Conservation (phyloP, 2,888 invertebrate genomes). For the Teleiodes luculella region DNA sequence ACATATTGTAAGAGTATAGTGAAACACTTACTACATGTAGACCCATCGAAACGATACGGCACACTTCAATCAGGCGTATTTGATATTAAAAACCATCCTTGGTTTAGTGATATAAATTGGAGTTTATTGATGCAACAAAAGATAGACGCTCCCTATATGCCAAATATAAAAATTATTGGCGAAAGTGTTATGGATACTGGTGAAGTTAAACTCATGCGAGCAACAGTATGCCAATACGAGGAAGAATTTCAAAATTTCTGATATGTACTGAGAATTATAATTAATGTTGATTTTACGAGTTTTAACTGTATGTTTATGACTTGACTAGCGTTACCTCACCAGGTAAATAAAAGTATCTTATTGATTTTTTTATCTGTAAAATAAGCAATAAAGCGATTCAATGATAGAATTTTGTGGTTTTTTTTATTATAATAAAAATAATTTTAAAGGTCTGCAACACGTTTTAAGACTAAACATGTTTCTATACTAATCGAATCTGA, state of each 20-base stretch:
- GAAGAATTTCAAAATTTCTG: constrained; percentile 84
- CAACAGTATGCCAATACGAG: constrained; percentile 71
- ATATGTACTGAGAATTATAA: too few species aligned
- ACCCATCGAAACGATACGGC: constrained; percentile 82
- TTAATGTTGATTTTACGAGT: too few species aligned
- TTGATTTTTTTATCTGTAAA: too few species aligned
- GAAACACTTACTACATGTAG: constrained; percentile 84
- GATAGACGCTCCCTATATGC: constrained; percentile 80
- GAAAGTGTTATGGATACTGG: constrained; percentile 82
- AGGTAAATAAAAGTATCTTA: too few species aligned
- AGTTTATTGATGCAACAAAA: constrained; percentile 86
- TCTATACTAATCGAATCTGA: too few species aligned
- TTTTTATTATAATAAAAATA: too few species aligned
- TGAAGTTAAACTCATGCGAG: constrained; percentile 63
- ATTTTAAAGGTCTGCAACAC: too few species aligned
- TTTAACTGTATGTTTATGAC: too few species aligned
- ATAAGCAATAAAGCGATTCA: too few species aligned
- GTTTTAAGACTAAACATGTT: too few species aligned
- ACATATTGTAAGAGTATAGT: constrained; percentile 88
- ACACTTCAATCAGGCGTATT: constrained; percentile 91
- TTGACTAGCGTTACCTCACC: too few species aligned
- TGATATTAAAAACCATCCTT: constrained; percentile 93
- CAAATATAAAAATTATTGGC: constrained; percentile 68
- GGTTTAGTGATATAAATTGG: constrained; percentile 93
- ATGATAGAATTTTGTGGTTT: too few species aligned